Evolutionary conservation across 1,140 invertebrate species (phyloP), one percentile per base, ranked within the genome.

Genomic region (Caenorhabditis briggsae): DNA sequence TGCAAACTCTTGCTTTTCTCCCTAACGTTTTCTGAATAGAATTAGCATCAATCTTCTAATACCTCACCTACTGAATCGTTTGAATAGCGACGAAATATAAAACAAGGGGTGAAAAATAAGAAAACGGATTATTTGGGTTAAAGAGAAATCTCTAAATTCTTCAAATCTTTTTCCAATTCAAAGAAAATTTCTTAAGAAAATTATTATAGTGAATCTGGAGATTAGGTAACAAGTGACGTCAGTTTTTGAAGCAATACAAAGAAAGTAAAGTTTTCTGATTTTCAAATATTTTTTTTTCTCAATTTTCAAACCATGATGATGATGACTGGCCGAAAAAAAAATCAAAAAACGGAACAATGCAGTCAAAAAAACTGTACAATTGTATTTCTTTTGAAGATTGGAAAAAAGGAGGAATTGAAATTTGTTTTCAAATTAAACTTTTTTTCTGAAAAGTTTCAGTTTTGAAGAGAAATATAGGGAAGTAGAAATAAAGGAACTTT

Each of bases 311-410:
- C 7, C 5, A 74, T 8, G 18, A 74, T 74, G 65, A 74, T 74
- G 65, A 74, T 74, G 70, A 50, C 33, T 50, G n/a, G 7, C 70
- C 46, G 23, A 78, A 78, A 78, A 78, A 78, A 9, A 18, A 9
- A n/a, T 11, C 20, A 78, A 78, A 48, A 16, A 25, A 11, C n/a
- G n/a, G 70, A 53, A 78, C 70, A 78, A 78, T 78, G 12, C 43
- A 46, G 16, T 53, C 70, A 78, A 78, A 78, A 33, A 33, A 46
- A 78, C 70, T 78, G 70, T 78, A 78, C 70, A 78, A 23, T 50
- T 78, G 14, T 74, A n/a, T n/a, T 48, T 65, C n/a, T 25, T 70
- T 70, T 70, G 33, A 33, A 33, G 33, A 33, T 33, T 50, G 46
- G 23, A 3, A 46, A 12, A 18, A n/a, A 50, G 6, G 11, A 9